Base-by-base conservation (phyloP, 1,140 invertebrate genomes). In the Antheraea pernyi region DNA sequence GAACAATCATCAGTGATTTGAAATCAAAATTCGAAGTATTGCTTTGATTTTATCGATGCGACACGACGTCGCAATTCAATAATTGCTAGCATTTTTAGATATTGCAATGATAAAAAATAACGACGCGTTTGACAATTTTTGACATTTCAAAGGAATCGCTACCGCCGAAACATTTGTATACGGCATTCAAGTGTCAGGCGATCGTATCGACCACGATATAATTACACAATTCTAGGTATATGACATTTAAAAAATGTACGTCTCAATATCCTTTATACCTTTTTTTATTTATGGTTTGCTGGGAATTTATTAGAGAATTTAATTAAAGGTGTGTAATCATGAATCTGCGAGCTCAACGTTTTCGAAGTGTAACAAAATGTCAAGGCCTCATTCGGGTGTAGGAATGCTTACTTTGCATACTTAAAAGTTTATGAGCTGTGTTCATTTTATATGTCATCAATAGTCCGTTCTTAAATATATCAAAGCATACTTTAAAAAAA, bases 291-390 rank as follows among this genome's bases (percentile, higher is more conserved):
- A 22, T 13, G 16, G 16, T 72, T 62, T 70, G n/a, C 13, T 53
- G 5, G 16, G 46, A 53, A 53, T 53, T 42, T 72, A 68, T 69
- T 67, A 71, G 75, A 74, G 68, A 66, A 65, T 70, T 68, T 70
- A 72, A 63, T 67, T 72, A 78, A 79, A 79, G 75, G 71, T 78
- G 71, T 67, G 64, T 71, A 66, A 60, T 67, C 67, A 71, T 70
- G 65, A 72, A 71, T 71, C 72, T 66, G 73, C 66, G 68, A 73
- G 77, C 59, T 69, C 72, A 42, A 13, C 46, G 13, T 13, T 53
- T n/a, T 53, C 79, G 78, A 75, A 77, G 73, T 77, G 66, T 79
- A 78, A 66, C 70, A 9, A 86, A 86, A 86, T 86, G 84, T 86
- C 83, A 86, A 86, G 84, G 84, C 67, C 82, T 42, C 7, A 42